phyloP scores from a whole-genome alignment of 2,888 invertebrate genomes.

The Portevinia maculata region DNA sequence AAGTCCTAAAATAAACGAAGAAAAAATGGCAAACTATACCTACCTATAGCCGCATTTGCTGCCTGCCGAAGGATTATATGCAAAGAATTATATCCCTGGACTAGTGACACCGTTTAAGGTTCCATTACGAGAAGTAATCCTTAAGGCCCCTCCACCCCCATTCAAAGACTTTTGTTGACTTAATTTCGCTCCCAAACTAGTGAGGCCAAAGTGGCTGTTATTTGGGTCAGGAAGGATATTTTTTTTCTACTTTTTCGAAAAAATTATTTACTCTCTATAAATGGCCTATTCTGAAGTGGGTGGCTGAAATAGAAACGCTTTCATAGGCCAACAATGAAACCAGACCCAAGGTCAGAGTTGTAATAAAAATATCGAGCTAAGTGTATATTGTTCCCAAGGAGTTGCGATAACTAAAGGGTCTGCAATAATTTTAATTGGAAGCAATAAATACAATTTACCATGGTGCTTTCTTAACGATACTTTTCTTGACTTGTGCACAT shows the following conservation, averaged over 20 bases:
- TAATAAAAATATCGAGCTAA: constrained; percentile 54
- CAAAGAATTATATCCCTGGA: constrained; percentile 56
- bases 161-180: constrained; percentile 36
- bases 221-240: constrained; percentile 52
- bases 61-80: constrained; percentile 44
- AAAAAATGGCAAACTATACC: not conserved
- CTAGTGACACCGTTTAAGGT: constrained; percentile 70
- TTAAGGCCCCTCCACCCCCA: not conserved
- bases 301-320: constrained; percentile 33
- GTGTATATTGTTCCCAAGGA: constrained; percentile 21
- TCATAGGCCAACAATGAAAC: constrained; percentile 15
- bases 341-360: constrained; percentile 46
- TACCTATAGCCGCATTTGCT: not conserved
- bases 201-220: constrained; percentile 41
- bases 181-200: constrained; percentile 52
- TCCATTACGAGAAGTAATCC: constrained; percentile 59
- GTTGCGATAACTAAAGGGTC: constrained; percentile 44
- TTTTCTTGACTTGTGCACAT: constrained; percentile 33
- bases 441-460: constrained; percentile 57
- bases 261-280: constrained; percentile 29
- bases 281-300: constrained; percentile 47
- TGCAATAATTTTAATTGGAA: constrained; percentile 67
- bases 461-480: constrained; percentile 39
- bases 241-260: not conserved
- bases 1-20: constrained; percentile 28